Base-by-base conservation (phyloP, 2,888 invertebrate species). In the Ectemnius continuus region DNA sequence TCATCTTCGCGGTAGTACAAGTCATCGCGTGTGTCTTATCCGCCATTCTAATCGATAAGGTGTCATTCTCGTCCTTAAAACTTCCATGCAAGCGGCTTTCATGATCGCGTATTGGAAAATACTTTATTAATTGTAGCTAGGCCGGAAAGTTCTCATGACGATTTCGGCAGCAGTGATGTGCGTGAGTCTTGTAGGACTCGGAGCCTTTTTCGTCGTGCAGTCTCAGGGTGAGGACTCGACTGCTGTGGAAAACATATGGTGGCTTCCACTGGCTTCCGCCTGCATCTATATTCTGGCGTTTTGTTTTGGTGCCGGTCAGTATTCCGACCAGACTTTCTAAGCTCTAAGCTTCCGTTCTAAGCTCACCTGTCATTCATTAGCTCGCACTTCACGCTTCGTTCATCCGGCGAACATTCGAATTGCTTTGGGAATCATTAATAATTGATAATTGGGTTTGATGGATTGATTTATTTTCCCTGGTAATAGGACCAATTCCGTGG, bases 41-140 rank as follows among this genome's bases (percentile, higher is more conserved):
- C 2, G 94, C 95, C 66, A 86, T 95, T 74, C 92, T 96, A n/a
- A 95, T 97, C 67, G 97, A 98, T 89, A 94, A 93, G 89, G 85
- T 86, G 61, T 56, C 16, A 70, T 28, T 45, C 70, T 26, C 59
- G 62, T 2, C n/a, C 14, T 6, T 20, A 11, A n/a, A 11, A 45
- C 23, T 16, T 2, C 36, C 8, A 11, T 6, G 6, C 0, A 14
- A 52, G 52, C 52, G 0, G 4, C 1, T 5, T 14, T 5, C 0
- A 52, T 52, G 36, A 36, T 36, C 36, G 4, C 14, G 14, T 52
- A n/a, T 52, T 16, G 52, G n/a, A 52, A 52, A 52, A 6, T 16
- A 4, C 52, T n/a, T 59, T 58, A 59, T 61, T 59, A 8, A 71
- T 79, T 66, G 80, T 88, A 90, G 79, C 91, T 95, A 46, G 97